phyloP scores from a whole-genome alignment of 2,113 vertebrate genomes.

The Dermatemys mawii region DNA sequence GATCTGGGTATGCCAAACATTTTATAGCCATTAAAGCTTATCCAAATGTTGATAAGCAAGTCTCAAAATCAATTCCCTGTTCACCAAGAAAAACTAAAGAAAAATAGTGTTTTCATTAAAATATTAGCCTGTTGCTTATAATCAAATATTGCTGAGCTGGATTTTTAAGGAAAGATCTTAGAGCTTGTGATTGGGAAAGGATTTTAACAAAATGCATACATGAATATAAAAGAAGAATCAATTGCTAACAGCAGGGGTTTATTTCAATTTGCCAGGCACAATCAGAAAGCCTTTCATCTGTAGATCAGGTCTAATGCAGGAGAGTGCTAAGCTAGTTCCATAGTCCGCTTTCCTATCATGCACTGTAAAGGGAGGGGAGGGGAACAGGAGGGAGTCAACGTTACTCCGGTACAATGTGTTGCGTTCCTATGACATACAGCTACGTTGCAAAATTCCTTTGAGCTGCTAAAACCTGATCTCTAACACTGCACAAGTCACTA shows the following conservation, averaged over 20 bases:
- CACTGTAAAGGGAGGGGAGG: slow-evolving; percentile 19
- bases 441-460: slow-evolving; percentile 17
- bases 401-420: slow-evolving; percentile 26
- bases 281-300: slow-evolving; percentile 67
- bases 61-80: slow-evolving; percentile 24
- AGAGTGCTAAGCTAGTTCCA: slow-evolving; percentile 46
- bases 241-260: background rate
- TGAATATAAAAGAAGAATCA: slow-evolving; percentile 15
- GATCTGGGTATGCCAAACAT: slow-evolving; percentile 34
- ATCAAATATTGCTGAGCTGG: slow-evolving; percentile 19
- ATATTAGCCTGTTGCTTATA: background rate
- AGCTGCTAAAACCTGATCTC: slow-evolving; percentile 9
- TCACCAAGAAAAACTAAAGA: slow-evolving; percentile 28
- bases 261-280: slow-evolving; percentile 40
- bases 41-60: slow-evolving; percentile 7
- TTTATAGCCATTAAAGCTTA: slow-evolving; percentile 39
- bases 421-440: background rate
- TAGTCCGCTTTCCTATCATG: slow-evolving; percentile 31
- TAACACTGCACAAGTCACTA: background rate
- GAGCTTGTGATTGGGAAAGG: background rate
- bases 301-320: slow-evolving; percentile 45
- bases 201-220: slow-evolving; percentile 40
- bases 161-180: slow-evolving; percentile 5
- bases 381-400: slow-evolving; percentile 24
- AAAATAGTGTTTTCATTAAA: slow-evolving; percentile 18